Conservation (phyloP, 2,888 invertebrate species). For the Buathra laborator region DNA sequence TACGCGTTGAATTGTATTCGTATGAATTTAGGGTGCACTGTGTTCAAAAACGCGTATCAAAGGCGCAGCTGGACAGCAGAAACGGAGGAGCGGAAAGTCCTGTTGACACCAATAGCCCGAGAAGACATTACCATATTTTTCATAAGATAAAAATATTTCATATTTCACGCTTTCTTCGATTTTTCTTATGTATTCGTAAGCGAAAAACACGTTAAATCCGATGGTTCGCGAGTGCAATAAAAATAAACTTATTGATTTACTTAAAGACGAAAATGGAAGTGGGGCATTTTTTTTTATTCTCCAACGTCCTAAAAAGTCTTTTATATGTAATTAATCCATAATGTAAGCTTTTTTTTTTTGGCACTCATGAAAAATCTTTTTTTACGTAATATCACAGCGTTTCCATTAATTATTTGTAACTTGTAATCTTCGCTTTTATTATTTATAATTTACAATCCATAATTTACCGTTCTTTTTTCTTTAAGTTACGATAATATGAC, state of each 20-base stretch:
- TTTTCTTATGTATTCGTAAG: not conserved
- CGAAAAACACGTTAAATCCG: conserved; percentile 5
- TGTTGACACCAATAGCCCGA: not conserved
- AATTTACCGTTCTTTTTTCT: too few relatives aligned
- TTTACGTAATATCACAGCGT: too few relatives aligned
- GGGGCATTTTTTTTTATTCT: not conserved
- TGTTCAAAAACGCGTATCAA: conserved; percentile 25
- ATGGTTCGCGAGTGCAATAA: conserved; percentile 26
- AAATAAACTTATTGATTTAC: not conserved
- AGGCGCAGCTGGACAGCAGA: conserved; percentile 8
- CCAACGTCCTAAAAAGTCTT: too few relatives aligned
- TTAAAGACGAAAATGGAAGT: not conserved
- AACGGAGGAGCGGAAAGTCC: not conserved
- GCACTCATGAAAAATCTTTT: too few relatives aligned
- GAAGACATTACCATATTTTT: conserved; percentile 63
- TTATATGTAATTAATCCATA: too few relatives aligned
- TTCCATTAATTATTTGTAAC: too few relatives aligned
- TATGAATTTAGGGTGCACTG: conserved; percentile 7
- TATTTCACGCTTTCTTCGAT: conserved; percentile 2
- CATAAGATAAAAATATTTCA: conserved; percentile 53
- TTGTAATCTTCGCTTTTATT: too few relatives aligned
- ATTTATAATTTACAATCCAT: too few relatives aligned
- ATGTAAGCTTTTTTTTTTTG: too few relatives aligned
- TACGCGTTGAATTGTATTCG: conserved; percentile 24
- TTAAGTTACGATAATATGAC: too few relatives aligned